Percentiles rank a stretch among this genome's conserved stretches.
Evolutionary conservation across 1,140 invertebrate species (phyloP).

Genomic region (Carposina sasakii): DNA sequence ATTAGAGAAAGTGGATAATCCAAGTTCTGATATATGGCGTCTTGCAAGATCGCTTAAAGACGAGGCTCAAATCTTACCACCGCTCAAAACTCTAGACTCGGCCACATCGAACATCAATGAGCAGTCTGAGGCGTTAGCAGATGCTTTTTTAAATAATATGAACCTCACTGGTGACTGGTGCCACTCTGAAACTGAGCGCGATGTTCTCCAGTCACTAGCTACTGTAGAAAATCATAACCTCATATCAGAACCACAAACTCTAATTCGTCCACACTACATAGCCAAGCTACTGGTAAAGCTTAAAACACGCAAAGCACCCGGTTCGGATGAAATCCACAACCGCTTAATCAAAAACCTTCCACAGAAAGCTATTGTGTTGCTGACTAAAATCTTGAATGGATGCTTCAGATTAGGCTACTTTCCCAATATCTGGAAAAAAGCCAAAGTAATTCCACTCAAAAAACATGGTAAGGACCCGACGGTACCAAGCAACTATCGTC

Average conservation of each 20-base stretch:
- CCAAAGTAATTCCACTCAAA: conserved; percentile 23
- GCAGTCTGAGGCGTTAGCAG: not conserved
- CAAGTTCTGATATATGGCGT: no score
- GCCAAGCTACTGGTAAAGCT: not conserved
- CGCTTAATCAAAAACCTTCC: conserved; percentile 19
- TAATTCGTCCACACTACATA: not conserved
- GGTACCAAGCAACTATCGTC: conserved; percentile 20
- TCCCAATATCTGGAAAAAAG: conserved; percentile 21
- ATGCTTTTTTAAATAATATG: conserved; percentile 1
- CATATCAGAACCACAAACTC: not conserved
- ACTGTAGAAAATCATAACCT: no score
- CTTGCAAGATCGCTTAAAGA: not conserved
- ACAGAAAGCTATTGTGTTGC: conserved; percentile 1
- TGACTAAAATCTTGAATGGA: conserved; percentile 17
- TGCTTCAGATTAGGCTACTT: conserved; percentile 13
- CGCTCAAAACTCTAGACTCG: not conserved
- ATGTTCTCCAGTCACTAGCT: no score
- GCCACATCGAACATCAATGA: not conserved
- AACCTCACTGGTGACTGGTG: not conserved
- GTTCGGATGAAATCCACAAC: conserved; percentile 22
- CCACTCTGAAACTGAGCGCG: no score
- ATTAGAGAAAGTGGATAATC: not conserved
- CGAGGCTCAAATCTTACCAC: not conserved
- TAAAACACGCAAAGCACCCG: conserved; percentile 8
- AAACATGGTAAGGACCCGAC: conserved; percentile 23